Percentiles rank a stretch among this genome's conserved stretches.
These are phyloP conservation scores for Diloba caeruleocephala DNA, from an alignment of 2,888 invertebrate genomes.

Conservation along the genomic window DNA sequence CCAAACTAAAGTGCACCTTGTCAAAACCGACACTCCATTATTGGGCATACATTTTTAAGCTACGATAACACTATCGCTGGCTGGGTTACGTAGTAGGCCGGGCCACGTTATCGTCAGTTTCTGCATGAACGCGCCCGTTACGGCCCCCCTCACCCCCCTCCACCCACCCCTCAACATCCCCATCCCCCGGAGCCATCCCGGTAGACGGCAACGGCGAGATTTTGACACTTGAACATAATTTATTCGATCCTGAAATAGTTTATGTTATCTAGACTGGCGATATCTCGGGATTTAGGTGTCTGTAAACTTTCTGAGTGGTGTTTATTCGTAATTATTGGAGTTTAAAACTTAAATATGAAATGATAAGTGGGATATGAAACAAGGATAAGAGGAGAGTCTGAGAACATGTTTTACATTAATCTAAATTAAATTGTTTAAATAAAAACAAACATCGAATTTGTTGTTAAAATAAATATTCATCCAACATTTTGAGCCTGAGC, in stretches of 20 bases:
- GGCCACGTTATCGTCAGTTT: conserved; percentile 87
- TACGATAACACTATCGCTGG: conserved; percentile 76
- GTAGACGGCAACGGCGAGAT: conserved; percentile 76
- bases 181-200: conserved; percentile 51
- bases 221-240: conserved; percentile 86
- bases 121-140: conserved; percentile 88
- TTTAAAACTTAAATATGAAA: conserved; percentile 17
- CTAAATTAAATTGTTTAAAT: too few relatives aligned
- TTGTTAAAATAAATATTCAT: too few relatives aligned
- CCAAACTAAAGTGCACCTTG: conserved; percentile 68
- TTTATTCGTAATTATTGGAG: conserved; percentile 35
- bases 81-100: conserved; percentile 87
- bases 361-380: not conserved
- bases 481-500: too few relatives aligned
- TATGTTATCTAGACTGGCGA: conserved; percentile 55
- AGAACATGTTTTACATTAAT: too few relatives aligned
- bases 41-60: conserved; percentile 87
- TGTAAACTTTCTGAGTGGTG: conserved; percentile 36
- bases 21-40: conserved; percentile 73
- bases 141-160: conserved; percentile 65
- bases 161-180: conserved; percentile 40
- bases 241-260: conserved; percentile 72
- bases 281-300: conserved; percentile 51
- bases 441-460: too few relatives aligned
- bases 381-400: not conserved